A percentile compares a stretch with the other conserved stretches of the same genome.
Evolutionary conservation across 2,888 invertebrate species (phyloP).

Genomic region (Vanessa cardui): DNA sequence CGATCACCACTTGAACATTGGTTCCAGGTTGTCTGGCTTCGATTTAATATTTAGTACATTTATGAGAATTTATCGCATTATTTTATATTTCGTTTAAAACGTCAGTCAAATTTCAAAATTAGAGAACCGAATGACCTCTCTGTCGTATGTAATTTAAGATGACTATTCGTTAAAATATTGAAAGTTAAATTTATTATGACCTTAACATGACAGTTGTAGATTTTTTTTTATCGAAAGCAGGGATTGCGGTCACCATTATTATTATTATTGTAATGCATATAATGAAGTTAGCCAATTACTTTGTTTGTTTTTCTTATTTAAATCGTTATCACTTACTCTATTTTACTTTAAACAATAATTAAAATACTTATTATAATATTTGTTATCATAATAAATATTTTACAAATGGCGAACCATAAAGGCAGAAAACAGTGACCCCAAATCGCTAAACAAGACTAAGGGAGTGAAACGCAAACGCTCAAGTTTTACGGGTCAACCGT

Average conservation of each 20-base stretch:
- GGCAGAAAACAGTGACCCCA: constrained; percentile 54
- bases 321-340: neutral
- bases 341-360: neutral
- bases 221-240: constrained; percentile 57
- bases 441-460: constrained; percentile 64
- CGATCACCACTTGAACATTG: constrained; percentile 56
- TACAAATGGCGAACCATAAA: constrained; percentile 39
- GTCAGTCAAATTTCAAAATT: neutral
- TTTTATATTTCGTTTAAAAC: too few relatives aligned
- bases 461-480: constrained; percentile 70
- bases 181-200: constrained; percentile 47
- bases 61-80: neutral
- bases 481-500: constrained; percentile 75
- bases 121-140: constrained; percentile 16
- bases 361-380: neutral
- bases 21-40: constrained; percentile 17
- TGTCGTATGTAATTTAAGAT: neutral
- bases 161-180: constrained; percentile 42
- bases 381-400: constrained; percentile 4
- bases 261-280: constrained; percentile 39
- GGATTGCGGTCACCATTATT: constrained; percentile 56
- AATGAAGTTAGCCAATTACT: constrained; percentile 1
- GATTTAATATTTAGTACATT: constrained; percentile 4
- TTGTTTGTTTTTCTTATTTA: constrained; percentile 13
- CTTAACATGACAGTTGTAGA: constrained; percentile 56